phyloP scores from a whole-genome alignment of 92 coral and sea anemone genomes.

The Diadumene lineata region DNA sequence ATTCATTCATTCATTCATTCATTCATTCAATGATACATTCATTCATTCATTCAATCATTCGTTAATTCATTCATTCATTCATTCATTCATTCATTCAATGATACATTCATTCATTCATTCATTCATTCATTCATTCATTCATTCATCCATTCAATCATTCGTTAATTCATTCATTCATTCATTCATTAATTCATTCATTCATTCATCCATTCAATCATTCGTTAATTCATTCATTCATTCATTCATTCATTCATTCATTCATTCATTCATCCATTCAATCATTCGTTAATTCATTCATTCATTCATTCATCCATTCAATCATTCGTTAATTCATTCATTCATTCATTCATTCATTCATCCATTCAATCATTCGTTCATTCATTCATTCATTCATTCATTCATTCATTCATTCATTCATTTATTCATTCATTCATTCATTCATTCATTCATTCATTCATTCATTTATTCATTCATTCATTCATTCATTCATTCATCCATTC shows the following conservation, averaged over 20 bases:
- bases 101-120: neutral
- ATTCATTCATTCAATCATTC: too few relatives aligned
- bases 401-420: neutral
- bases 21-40: too few relatives aligned
- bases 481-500: too few relatives aligned
- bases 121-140: neutral
- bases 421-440: neutral
- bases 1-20: too few relatives aligned
- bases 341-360: too few relatives aligned
- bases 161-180: neutral
- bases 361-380: neutral
- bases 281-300: neutral
- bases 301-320: neutral
- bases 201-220: neutral
- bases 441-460: neutral
- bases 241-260: neutral
- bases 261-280: neutral
- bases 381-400: too few relatives aligned
- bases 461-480: too few relatives aligned
- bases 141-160: neutral
- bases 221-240: neutral
- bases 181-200: neutral
- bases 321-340: neutral
- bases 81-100: constrained; percentile 33
- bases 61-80: too few relatives aligned